Conservation (phyloP, 1,140 invertebrate species). For the Phenacoccus solenopsis region DNA sequence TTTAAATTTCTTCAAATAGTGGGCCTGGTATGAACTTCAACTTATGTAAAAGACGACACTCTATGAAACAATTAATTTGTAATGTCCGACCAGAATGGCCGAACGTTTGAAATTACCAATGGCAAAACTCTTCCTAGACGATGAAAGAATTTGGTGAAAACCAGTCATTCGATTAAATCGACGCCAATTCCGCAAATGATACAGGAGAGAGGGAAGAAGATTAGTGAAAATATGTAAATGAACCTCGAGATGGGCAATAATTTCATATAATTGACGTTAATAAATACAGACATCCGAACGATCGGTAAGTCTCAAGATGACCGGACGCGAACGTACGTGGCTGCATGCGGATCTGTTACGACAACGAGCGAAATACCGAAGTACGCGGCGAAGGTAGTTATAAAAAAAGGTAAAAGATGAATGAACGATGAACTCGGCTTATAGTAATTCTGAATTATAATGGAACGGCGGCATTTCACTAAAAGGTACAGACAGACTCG, state of each 20-base stretch:
- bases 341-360: background rate
- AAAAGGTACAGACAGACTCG: constrained; percentile 13
- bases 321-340: background rate
- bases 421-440: constrained; percentile 3
- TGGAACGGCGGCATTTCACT: background rate
- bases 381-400: background rate
- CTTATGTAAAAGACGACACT: no score
- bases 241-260: background rate
- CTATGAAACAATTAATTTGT: no score
- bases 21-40: no score
- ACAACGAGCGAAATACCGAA: no score
- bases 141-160: background rate
- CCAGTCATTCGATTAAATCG: background rate
- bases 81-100: no score
- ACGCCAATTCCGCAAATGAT: no score
- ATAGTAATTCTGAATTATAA: constrained; percentile 9
- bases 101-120: no score
- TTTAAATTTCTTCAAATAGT: no score
- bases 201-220: background rate
- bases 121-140: no score
- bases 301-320: background rate
- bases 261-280: background rate
- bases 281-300: background rate
- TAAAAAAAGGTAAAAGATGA: background rate
- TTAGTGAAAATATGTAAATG: background rate